These are phyloP conservation scores for Chalcosyrphus nemorum DNA, from an alignment of 2,888 invertebrate genomes.

Conservation along the genomic window DNA sequence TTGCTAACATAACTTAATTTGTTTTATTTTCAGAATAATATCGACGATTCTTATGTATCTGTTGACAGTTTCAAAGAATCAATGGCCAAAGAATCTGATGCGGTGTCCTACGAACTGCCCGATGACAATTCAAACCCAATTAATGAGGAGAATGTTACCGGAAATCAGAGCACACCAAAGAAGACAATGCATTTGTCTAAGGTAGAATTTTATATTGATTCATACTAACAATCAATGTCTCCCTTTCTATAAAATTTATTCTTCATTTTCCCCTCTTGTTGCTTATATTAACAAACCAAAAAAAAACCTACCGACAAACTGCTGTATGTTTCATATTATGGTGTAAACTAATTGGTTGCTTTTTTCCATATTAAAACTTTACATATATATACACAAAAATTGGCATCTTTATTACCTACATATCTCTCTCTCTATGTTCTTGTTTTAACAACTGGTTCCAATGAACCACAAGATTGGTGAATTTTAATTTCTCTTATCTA, in stretches of 20 bases:
- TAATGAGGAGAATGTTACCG: conserved; percentile 42
- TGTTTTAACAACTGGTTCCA: conserved; percentile 13
- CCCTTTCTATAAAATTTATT: background rate
- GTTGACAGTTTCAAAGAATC: conserved; percentile 46
- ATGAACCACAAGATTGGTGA: background rate
- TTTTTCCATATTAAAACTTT: conserved; percentile 47
- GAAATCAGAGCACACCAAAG: conserved; percentile 80
- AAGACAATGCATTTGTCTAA: conserved; percentile 77
- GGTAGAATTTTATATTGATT: conserved; percentile 81
- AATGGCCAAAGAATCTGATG: conserved; percentile 58
- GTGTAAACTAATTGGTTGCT: conserved; percentile 18
- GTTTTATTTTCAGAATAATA: conserved; percentile 30
- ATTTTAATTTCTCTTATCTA: conserved; percentile 29
- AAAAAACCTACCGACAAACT: background rate
- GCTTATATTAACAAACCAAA: conserved; percentile 29
- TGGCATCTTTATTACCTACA: conserved; percentile 37
- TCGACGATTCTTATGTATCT: conserved; percentile 64
- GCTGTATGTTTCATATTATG: conserved; percentile 22
- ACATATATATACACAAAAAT: conserved; percentile 16
- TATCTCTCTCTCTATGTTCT: background rate
- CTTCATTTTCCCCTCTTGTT: background rate
- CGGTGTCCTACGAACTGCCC: conserved; percentile 78
- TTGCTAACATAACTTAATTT: too few species aligned
- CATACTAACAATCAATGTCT: conserved; percentile 74
- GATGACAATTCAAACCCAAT: conserved; percentile 74